A percentile compares a stretch with the other conserved stretches of the same genome.
Evolutionary conservation across 2,888 invertebrate genomes (phyloP).

Genomic region (Drosophila robusta): DNA sequence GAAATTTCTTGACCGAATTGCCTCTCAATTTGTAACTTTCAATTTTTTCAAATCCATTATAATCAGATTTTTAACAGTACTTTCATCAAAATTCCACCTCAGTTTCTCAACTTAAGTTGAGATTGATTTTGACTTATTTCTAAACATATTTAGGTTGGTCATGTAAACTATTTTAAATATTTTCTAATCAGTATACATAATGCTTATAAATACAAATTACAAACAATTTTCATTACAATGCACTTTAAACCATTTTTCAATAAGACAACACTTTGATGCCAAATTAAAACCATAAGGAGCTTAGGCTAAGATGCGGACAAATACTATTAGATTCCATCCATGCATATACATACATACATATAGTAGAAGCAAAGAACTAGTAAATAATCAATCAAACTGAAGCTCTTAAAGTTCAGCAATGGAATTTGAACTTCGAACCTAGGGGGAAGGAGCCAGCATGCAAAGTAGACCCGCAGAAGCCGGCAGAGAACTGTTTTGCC

Average conservation of each 20-base stretch:
- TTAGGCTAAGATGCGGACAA: not conserved
- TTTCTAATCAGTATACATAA: no score
- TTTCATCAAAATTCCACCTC: no score
- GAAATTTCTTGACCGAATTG: no score
- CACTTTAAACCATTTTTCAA: conserved; percentile 1
- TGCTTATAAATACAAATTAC: no score
- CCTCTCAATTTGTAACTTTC: no score
- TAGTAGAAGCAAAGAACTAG: not conserved
- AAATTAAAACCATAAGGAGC: not conserved
- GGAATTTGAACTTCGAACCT: conserved; percentile 28
- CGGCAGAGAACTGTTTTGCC: conserved; percentile 28
- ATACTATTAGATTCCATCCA: not conserved
- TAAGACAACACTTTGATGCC: not conserved
- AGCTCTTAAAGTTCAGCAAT: conserved; percentile 51
- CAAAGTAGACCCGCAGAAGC: conserved; percentile 39
- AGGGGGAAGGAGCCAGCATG: conserved; percentile 15
- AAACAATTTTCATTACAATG: not conserved
- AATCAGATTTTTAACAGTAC: no score
- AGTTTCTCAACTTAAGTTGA: no score
- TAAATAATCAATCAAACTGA: conserved; percentile 48
- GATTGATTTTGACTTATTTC: no score
- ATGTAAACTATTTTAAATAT: not conserved
- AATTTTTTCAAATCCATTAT: no score
- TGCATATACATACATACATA: not conserved
- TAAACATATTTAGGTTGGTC: no score